Evolutionary conservation across 2,888 invertebrate genomes (phyloP).

Genomic region (Luperina testacea): DNA sequence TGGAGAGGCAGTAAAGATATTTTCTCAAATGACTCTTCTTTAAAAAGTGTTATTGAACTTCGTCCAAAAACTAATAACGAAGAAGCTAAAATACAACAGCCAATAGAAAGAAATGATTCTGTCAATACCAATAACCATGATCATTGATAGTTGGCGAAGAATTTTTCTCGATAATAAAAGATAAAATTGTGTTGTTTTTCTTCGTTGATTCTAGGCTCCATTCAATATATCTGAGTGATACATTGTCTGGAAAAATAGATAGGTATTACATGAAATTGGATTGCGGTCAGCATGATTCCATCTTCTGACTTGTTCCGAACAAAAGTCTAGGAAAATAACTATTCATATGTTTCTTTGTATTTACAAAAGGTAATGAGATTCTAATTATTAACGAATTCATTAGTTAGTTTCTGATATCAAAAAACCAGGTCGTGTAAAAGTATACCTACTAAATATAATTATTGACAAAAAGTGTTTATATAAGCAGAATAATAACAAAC

Average conservation of each 20-base stretch:
- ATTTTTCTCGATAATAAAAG: slow-evolving; percentile 43
- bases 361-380: background rate
- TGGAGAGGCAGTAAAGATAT: background rate
- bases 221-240: slow-evolving; percentile 59
- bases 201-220: slow-evolving; percentile 32
- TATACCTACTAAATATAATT: background rate
- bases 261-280: slow-evolving; percentile 53
- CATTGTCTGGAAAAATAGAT: slow-evolving; percentile 54
- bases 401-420: background rate
- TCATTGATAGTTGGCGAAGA: slow-evolving; percentile 52
- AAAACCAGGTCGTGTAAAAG: background rate
- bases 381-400: background rate
- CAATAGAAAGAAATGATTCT: slow-evolving; percentile 32
- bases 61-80: background rate
- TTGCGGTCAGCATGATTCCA: slow-evolving; percentile 56
- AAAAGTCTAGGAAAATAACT: slow-evolving; percentile 21
- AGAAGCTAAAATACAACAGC: slow-evolving; percentile 7
- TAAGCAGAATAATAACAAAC: background rate
- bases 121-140: slow-evolving; percentile 49
- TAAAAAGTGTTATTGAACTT: background rate
- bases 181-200: slow-evolving; percentile 59
- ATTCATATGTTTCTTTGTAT: slow-evolving; percentile 12
- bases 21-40: background rate
- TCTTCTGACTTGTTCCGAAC: slow-evolving; percentile 23
- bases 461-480: background rate